These are phyloP conservation scores for Aurelia coerulea DNA, from an alignment of 30 jellyfish, hydroid and myxozoan species.

Conservation along the genomic window DNA sequence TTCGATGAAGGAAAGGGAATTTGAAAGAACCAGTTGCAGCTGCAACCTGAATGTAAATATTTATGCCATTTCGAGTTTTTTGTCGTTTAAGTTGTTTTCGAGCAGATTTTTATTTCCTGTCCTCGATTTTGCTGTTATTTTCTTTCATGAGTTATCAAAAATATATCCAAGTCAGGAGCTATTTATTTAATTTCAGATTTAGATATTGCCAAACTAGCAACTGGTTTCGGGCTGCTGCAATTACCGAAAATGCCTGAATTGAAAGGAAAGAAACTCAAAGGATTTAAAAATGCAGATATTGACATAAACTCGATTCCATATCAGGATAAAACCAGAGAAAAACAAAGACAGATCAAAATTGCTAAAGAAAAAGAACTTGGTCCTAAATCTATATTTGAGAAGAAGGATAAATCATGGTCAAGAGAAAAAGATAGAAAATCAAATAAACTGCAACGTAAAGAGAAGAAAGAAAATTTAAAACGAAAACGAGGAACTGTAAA, in stretches of 20 bases:
- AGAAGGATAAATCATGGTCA: constrained; percentile 60
- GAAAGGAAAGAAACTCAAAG: constrained; percentile 50
- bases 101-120: too few species aligned
- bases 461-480: constrained; percentile 48
- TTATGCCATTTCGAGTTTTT: too few species aligned
- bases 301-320: constrained; percentile 64
- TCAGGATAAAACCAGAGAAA: constrained; percentile 79
- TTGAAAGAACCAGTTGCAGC: too few species aligned
- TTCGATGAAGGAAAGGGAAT: too few species aligned
- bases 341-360: constrained; percentile 59
- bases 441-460: constrained; percentile 47
- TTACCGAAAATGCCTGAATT: constrained; percentile 99
- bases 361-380: constrained; percentile 42
- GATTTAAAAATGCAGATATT: constrained; percentile 58
- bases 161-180: not conserved
- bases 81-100: too few species aligned
- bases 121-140: too few species aligned
- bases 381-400: not conserved
- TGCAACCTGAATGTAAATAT: too few species aligned
- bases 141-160: too few species aligned
- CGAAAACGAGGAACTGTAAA: constrained; percentile 57
- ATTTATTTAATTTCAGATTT: constrained; percentile 57
- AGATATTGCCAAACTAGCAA: constrained; percentile 83
- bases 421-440: constrained; percentile 47
- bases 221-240: constrained; percentile 90